Conservation (phyloP, 2,797 vertebrate species). For the Clarias pachynema region DNA sequence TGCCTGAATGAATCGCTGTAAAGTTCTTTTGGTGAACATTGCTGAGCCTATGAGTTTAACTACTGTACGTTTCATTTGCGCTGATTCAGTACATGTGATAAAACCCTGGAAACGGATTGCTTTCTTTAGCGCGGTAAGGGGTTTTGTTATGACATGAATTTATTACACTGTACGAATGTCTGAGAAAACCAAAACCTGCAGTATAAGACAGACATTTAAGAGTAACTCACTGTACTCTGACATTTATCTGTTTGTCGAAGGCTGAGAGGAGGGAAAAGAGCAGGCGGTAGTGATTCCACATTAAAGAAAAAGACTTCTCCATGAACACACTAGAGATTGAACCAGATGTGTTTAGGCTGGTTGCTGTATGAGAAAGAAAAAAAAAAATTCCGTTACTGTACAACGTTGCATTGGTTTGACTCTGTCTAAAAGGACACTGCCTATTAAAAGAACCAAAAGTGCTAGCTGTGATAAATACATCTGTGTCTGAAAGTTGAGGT, state of each 20-base stretch:
- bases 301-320: slow-evolving; percentile 19
- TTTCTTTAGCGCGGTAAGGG: background rate
- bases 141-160: slow-evolving; percentile 24
- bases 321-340: slow-evolving; percentile 5
- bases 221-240: slow-evolving; percentile 15
- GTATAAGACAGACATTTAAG: slow-evolving; percentile 14
- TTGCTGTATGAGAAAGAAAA: background rate
- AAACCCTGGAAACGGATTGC: slow-evolving; percentile 19
- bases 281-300: background rate
- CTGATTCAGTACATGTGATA: slow-evolving; percentile 22
- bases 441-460: slow-evolving; percentile 22
- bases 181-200: slow-evolving; percentile 10
- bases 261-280: no score
- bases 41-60: slow-evolving; percentile 29
- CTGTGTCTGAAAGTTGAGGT: background rate
- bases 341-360: slow-evolving; percentile 1
- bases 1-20: slow-evolving; percentile 7
- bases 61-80: background rate
- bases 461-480: slow-evolving; percentile 2
- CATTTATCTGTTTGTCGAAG: slow-evolving; percentile 32
- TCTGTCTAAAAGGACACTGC: slow-evolving; percentile 1
- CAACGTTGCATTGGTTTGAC: background rate
- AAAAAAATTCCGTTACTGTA: background rate
- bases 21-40: slow-evolving; percentile 20
- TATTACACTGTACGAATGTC: slow-evolving; percentile 3